These are phyloP conservation scores for Bombyx mori DNA, from an alignment of 1,140 invertebrate genomes.

Conservation along the genomic window ASM3026992v2 NC_085128.1:16157001-16157500, in stretches of 20 bases:
- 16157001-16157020: too few relatives aligned
- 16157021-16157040: too few relatives aligned
- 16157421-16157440: slow-evolving; percentile 13
- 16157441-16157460: too few relatives aligned
- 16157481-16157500: too few relatives aligned
- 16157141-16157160: slow-evolving; percentile 1
- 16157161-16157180: background rate
- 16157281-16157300: slow-evolving; percentile 1
- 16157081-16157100: background rate
- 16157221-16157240: too few relatives aligned
- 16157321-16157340: slow-evolving; percentile 20
- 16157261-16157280: background rate
- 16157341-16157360: slow-evolving; percentile 30
- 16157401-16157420: slow-evolving; percentile 52
- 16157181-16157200: too few relatives aligned
- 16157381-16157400: slow-evolving; percentile 52
- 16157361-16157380: slow-evolving; percentile 52
- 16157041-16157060: too few relatives aligned
- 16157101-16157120: slow-evolving; percentile 1
- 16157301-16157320: background rate
- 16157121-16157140: background rate
- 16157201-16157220: too few relatives aligned
- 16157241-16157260: background rate
- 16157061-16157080: too few relatives aligned
- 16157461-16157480: too few relatives aligned